Evolutionary conservation across 2,888 invertebrate genomes (phyloP), one percentile per base, ranked within the genome.

Genomic region (Synergus japonicus): DNA sequence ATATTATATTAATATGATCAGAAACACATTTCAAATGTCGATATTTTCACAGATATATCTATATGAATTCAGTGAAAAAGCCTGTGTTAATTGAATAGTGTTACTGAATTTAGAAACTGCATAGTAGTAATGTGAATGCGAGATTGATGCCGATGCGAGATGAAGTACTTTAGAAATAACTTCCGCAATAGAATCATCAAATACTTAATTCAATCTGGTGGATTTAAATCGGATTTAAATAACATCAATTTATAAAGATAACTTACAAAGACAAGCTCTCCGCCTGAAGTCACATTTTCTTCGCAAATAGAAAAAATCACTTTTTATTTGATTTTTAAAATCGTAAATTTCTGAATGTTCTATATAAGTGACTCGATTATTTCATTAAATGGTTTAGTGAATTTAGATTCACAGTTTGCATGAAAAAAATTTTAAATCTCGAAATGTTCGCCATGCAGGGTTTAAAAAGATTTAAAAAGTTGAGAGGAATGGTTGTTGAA

Each of bases 81-180:
- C 29, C n/a, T 37, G 13, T 54, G 3, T 29, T 29, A 37, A 18
- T 1, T 41, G 5, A 58, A n/a, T 43, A 12, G 12, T 18, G 9
- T 41, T 41, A 66, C 10, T 43, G n/a, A 66, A 66, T 41, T 43
- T 9, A 66, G 10, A 18, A 43, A 65, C 37, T n/a, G 10, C 15
- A 15, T 41, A 15, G 5, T 41, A 8, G 3, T 64, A 65, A 9
- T 65, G 37, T 18, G n/a, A 65, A 43, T 66, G 43, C 66, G 43
- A 66, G 43, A 43, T 66, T 66, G 66, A 66, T 66, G 66, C 66
- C 43, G 66, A 9, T 43, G 18, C 66, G 43, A 44, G n/a, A 41
- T 9, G 12, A 64, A 9, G 22, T 29, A 37, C 0, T 65, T 65
- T 65, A 12, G 3, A 65, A 65, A 65, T n/a, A 37, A 65, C 15